Evolutionary conservation across 2,888 invertebrate species (phyloP), one percentile per base, ranked within the genome.

Genomic region (Drosophila eohydei): DNA sequence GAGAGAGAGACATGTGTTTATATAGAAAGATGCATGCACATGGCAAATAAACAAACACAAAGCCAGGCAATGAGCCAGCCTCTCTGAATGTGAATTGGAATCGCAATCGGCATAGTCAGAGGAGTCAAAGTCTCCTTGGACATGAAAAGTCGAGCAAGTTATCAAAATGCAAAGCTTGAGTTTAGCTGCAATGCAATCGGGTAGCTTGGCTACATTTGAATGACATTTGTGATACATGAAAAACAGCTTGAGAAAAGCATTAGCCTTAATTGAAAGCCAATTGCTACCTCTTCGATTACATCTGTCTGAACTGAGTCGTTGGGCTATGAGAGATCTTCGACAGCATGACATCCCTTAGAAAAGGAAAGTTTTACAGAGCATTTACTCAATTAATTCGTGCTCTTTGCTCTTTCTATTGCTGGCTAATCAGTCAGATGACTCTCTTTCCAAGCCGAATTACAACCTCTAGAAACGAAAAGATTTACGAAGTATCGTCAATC

Each of bases 91-190:
- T 21, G 30, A 57, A 70, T 60, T 28, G 28, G 43, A 60, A 51
- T 43, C 48, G 43, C 40, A 50, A 56, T 62, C 40, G 21, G n/a
- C 36, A 38, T 12, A 50, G 48, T 11, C 14, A 0, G 9, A 16
- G 14, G 16, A 44, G 48, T 41, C 51, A 32, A 12, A 52, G 54
- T 40, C 52, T 58, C 46, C 8, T 54, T 46, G 30, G 40, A n/a
- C 57, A 72, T 62, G 71, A 80, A 77, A 78, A 88, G 75, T 74
- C 74, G 58, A 72, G 51, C 71, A 78, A 78, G 78, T 73, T 81
- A 89, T 89, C 81, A 78, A 78, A 88, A 87, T 86, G 80, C 86
- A 81, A 72, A 71, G 70, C 71, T 71, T 71, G 72, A 28, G 58
- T 67, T 67, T 56, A 30, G 9, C 8, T 12, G 3, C 16, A 11